phyloP scores from a whole-genome alignment of 2,113 vertebrate genomes.

The Gyps fulvus region DNA sequence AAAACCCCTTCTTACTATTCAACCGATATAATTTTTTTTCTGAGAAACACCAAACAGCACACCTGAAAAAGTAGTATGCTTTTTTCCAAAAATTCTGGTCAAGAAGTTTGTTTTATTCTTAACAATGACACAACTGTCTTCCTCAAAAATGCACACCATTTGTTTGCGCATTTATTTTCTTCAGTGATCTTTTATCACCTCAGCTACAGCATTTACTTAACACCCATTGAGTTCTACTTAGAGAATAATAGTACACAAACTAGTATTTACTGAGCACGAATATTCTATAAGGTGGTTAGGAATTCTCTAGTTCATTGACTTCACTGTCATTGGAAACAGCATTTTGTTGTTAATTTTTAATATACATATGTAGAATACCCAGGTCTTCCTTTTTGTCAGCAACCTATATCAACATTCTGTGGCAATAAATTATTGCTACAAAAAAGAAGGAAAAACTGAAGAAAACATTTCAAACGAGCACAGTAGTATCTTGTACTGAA shows the following conservation, averaged over 20 bases:
- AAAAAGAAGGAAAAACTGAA: not conserved
- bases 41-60: not conserved
- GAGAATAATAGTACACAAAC: not conserved
- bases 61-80: not conserved
- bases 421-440: not conserved
- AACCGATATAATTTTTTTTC: not conserved
- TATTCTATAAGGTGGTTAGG: not conserved
- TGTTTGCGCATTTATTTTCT: not conserved
- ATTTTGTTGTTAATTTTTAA: not conserved
- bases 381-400: not conserved
- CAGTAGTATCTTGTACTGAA: not conserved
- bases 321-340: not conserved
- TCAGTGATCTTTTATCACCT: not conserved
- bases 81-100: not conserved
- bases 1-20: not conserved
- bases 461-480: not conserved
- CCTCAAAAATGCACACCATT: not conserved
- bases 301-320: not conserved
- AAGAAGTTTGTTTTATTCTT: not conserved
- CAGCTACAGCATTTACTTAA: conserved; percentile 7
- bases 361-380: not conserved
- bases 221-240: not conserved
- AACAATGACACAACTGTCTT: not conserved
- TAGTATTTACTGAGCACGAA: conserved; percentile 19
- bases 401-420: not conserved